phyloP scores from a whole-genome alignment of 2,113 vertebrate species.

The human region DNA sequence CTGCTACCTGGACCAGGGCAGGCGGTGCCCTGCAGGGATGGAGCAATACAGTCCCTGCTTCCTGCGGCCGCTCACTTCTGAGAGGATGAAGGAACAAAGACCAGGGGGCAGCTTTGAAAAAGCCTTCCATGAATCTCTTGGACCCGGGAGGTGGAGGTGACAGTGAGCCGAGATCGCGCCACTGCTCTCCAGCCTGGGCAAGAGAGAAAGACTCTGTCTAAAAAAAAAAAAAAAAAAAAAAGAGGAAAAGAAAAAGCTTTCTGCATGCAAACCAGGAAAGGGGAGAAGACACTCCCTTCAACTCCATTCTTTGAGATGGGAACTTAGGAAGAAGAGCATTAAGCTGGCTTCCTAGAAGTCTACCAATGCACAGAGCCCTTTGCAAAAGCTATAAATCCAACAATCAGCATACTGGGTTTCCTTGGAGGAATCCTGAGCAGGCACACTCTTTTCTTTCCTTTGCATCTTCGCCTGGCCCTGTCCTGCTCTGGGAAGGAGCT shows the following conservation, averaged over 20 bases:
- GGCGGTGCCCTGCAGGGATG: accelerated
- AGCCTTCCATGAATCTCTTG: background rate
- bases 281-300: background rate
- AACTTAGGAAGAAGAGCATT: background rate
- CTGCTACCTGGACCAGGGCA: background rate
- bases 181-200: no score
- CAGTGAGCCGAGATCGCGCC: no score
- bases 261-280: background rate
- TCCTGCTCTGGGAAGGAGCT: background rate
- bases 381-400: background rate
- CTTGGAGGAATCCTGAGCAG: background rate
- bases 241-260: background rate
- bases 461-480: no score
- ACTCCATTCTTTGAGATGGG: accelerated
- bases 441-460: background rate
- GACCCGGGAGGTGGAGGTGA: no score
- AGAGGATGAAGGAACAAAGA: background rate
- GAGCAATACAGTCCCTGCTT: accelerated
- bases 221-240: no score
- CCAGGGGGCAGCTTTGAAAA: background rate
- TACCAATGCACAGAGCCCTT: accelerated
- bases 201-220: no score
- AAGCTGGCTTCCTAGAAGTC: background rate
- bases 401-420: background rate
- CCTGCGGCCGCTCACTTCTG: background rate